Percentiles rank a stretch among this genome's conserved stretches.
phyloP scores from a whole-genome alignment of 2,888 invertebrate genomes.

The Megaustenia siamemsis region DNA sequence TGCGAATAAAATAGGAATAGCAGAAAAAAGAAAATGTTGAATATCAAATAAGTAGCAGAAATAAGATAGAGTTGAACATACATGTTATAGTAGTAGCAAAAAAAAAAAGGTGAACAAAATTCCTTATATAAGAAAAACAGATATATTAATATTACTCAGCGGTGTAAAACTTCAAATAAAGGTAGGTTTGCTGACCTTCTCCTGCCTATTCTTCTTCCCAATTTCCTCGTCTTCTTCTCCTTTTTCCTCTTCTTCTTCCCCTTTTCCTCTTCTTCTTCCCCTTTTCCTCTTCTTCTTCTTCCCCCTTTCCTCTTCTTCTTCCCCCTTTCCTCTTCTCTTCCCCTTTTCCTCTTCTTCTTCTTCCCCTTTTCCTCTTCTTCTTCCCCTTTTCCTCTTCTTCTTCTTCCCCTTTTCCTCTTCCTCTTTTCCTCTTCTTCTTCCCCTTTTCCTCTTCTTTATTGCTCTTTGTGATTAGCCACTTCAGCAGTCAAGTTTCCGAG shows the following conservation, averaged over 20 bases:
- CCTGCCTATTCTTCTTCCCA: conserved; percentile 14
- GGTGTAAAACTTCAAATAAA: too few species aligned
- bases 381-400: not conserved
- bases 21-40: too few species aligned
- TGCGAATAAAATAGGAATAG: too few species aligned
- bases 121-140: too few species aligned
- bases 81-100: too few species aligned
- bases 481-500: too few species aligned
- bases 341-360: conserved; percentile 18
- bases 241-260: not conserved
- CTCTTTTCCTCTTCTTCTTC: not conserved
- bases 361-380: conserved; percentile 25
- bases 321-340: not conserved
- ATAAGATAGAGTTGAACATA: too few species aligned
- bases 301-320: conserved; percentile 6
- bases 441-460: not conserved
- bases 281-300: not conserved
- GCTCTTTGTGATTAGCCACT: too few species aligned
- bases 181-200: not conserved
- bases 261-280: not conserved
- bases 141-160: too few species aligned
- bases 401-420: not conserved
- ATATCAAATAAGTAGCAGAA: too few species aligned
- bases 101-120: too few species aligned
- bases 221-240: not conserved